Conservation (phyloP, 2,888 invertebrate species). For the Acanthosepion pharaonis region DNA sequence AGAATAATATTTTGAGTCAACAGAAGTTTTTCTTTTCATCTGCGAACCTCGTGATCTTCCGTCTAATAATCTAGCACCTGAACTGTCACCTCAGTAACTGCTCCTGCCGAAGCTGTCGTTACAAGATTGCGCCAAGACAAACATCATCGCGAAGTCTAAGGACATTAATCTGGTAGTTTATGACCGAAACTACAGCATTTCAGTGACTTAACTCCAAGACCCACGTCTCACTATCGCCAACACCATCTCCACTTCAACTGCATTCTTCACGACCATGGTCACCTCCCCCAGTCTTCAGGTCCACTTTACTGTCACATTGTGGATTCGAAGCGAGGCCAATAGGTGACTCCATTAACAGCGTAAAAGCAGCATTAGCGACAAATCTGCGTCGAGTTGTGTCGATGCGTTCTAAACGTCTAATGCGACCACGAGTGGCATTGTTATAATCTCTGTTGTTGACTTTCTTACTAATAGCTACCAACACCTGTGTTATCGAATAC, state of each 20-base stretch:
- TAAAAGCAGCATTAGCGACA: neutral
- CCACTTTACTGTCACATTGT: neutral
- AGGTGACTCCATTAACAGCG: conserved; percentile 8
- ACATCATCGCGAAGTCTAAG: neutral
- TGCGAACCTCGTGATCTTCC: neutral
- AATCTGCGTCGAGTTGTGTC: neutral
- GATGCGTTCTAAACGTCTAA: neutral
- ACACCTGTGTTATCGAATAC: neutral
- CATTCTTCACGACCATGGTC: neutral
- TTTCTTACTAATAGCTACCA: neutral
- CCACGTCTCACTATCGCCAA: neutral
- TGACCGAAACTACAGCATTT: neutral
- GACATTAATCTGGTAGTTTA: conserved; percentile 18
- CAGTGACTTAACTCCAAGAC: neutral
- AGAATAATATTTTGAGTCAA: too few relatives aligned
- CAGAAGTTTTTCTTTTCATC: too few relatives aligned
- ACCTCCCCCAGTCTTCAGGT: neutral
- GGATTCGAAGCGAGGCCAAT: neutral
- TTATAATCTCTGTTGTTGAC: neutral
- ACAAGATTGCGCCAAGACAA: neutral
- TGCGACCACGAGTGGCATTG: neutral
- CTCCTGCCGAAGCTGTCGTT: neutral
- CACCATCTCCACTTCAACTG: neutral
- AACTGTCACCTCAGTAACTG: neutral
- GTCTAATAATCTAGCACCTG: neutral